phyloP scores from a whole-genome alignment of 1,140 invertebrate species.

The Anadara kagoshimensis region DNA sequence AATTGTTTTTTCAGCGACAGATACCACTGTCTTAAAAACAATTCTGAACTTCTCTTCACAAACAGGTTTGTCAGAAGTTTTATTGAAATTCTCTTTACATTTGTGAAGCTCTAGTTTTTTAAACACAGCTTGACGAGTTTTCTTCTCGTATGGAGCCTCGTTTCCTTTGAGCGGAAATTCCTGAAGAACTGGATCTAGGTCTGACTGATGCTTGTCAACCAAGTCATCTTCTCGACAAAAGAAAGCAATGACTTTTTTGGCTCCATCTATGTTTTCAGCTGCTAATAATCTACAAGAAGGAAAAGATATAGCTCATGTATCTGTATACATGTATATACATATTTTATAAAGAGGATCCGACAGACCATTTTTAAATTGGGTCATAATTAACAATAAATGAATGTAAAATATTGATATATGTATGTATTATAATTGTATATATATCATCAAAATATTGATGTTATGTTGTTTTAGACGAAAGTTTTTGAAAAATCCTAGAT shows the following conservation, averaged over 20 bases:
- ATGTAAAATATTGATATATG: too few species aligned
- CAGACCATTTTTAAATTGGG: too few species aligned
- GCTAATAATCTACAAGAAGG: slow-evolving; percentile 4
- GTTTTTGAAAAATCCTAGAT: too few species aligned
- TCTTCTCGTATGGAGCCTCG: slow-evolving; percentile 20
- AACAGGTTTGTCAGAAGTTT: slow-evolving; percentile 26
- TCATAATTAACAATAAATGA: too few species aligned
- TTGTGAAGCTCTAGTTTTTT: slow-evolving; percentile 11
- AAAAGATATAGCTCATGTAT: too few species aligned
- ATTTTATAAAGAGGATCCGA: too few species aligned
- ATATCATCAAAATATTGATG: too few species aligned
- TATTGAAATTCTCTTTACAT: slow-evolving; percentile 19
- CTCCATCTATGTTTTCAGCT: background rate
- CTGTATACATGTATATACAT: too few species aligned
- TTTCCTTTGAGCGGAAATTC: slow-evolving; percentile 8
- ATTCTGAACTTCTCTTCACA: slow-evolving; percentile 42
- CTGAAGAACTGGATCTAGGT: background rate
- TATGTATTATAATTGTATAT: too few species aligned
- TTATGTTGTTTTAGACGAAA: too few species aligned
- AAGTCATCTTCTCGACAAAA: slow-evolving; percentile 8
- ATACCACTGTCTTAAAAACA: slow-evolving; percentile 26
- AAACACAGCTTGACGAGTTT: slow-evolving; percentile 15
- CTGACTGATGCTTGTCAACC: background rate
- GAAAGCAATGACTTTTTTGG: slow-evolving; percentile 6
- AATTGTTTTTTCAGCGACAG: slow-evolving; percentile 16